Evolutionary conservation across 2,888 invertebrate genomes (phyloP).

Genomic region (Cryptocephalus primarius): DNA sequence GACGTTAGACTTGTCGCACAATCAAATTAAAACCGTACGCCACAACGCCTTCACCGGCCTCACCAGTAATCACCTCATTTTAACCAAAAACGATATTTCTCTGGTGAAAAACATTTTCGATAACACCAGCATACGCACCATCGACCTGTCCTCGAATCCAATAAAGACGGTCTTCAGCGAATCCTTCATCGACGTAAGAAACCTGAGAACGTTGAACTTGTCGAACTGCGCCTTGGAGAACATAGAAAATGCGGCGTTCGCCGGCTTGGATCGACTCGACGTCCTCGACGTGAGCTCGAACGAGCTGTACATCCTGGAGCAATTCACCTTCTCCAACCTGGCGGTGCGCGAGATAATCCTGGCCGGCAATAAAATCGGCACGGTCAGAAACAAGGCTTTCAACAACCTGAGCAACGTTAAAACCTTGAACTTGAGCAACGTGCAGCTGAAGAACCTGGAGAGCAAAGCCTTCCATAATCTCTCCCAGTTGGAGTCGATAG

Average conservation of each 20-base stretch:
- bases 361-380: constrained; percentile 2
- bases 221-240: constrained; percentile 4
- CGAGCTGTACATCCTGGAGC: background rate
- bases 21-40: background rate
- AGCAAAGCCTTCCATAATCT: constrained; percentile 4
- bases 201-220: background rate
- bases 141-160: constrained; percentile 6
- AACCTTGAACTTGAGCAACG: constrained; percentile 1
- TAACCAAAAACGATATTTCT: constrained; percentile 3
- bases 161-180: constrained; percentile 1
- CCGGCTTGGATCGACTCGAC: background rate
- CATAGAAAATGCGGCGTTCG: constrained; percentile 5
- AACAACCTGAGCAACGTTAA: constrained; percentile 2
- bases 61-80: background rate
- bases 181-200: constrained; percentile 1
- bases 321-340: constrained; percentile 1
- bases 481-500: background rate
- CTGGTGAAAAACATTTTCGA: constrained; percentile 1
- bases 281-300: constrained; percentile 4
- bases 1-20: constrained; percentile 4
- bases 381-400: constrained; percentile 3
- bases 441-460: constrained; percentile 2
- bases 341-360: background rate
- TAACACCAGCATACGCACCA: background rate
- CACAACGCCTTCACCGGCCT: constrained; percentile 1